phyloP scores from a whole-genome alignment of 2,797 vertebrate genomes.

The Cryptoprocta ferox region DNA sequence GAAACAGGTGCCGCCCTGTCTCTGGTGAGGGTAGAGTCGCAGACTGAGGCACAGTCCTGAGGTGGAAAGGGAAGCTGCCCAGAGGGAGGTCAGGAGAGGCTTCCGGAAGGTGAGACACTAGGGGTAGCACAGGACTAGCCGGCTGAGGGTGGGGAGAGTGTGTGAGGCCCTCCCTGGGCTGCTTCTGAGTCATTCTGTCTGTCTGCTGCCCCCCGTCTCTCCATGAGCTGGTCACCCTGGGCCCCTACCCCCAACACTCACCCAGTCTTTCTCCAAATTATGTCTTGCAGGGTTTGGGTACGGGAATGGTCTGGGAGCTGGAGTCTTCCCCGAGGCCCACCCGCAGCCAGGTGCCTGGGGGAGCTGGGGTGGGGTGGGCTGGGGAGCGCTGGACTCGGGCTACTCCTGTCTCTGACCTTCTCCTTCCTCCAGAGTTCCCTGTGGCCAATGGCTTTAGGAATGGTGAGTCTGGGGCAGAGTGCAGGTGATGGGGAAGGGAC shows the following conservation, averaged over 20 bases:
- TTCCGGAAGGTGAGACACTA: not conserved
- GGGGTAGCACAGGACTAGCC: not conserved
- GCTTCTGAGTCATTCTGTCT: not conserved
- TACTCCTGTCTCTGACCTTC: not conserved
- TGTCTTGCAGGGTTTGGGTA: constrained; percentile 49
- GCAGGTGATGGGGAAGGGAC: not conserved
- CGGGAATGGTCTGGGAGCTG: not conserved
- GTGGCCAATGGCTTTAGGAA: constrained; percentile 24
- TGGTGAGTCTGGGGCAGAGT: not conserved
- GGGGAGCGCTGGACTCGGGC: not conserved
- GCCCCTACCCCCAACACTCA: too few species aligned
- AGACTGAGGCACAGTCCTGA: not conserved
- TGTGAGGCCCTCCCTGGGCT: not conserved
- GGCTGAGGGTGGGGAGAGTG: not conserved
- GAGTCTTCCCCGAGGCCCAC: not conserved
- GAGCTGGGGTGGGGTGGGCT: not conserved
- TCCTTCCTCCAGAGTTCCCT: constrained; percentile 48
- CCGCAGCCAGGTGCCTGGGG: constrained; percentile 42
- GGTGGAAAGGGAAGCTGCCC: not conserved
- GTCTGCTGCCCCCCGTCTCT: not conserved
- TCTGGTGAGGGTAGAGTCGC: not conserved
- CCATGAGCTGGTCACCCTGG: not conserved
- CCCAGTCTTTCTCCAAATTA: not conserved
- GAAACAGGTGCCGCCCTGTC: not conserved
- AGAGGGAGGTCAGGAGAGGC: not conserved